Evolutionary conservation across 2,797 vertebrate species (phyloP), one percentile per base, ranked within the genome.

Genomic region (Dallia pectoralis): DNA sequence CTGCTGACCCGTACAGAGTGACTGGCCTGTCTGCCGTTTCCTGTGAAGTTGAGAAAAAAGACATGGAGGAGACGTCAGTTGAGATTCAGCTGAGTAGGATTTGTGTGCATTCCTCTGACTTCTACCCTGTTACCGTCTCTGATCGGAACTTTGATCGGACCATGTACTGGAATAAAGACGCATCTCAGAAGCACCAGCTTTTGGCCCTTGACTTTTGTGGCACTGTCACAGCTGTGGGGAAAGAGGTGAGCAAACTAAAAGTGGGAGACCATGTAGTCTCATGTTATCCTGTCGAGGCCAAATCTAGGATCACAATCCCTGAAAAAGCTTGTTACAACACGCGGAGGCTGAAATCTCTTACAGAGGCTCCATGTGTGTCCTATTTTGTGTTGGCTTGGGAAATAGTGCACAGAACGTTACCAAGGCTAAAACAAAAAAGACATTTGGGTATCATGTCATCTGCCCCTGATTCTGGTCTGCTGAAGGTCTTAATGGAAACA

Each of bases 91-190:
- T 96, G 8, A 88, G 86, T 49, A 91, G 86, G 80, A 80, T 96
- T n/a, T 95, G 94, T 53, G 77, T 94, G 40, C 95, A 97, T 84
- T 94, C 96, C 7, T 93, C 93, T 2, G 95, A 97, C 84, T 96
- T 93, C 85, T 97, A 94, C 83, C 94, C 95, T 32, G 79, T 95
- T 77, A 95, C 87, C 62, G 25, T 86, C 72, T 93, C 94, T 18
- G 93, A 94, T 73, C 70, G 87, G 22, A 85, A 72, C 53, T 95
- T 91, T 77, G 92, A 93, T 12, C 87, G 87, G 30, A 91, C 93
- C 0, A 64, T 96, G 8, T 96, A 96, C 19, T 97, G 95, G 95
- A 92, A 86, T 80, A 88, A 90, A n/a, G 83, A 93, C 27, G 61
- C 78, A 0, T 79, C 80, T 62, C 88, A 89, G 11, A 93, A 87